phyloP scores from a whole-genome alignment of 1,140 invertebrate genomes.

The Bombus difficillimus region DNA sequence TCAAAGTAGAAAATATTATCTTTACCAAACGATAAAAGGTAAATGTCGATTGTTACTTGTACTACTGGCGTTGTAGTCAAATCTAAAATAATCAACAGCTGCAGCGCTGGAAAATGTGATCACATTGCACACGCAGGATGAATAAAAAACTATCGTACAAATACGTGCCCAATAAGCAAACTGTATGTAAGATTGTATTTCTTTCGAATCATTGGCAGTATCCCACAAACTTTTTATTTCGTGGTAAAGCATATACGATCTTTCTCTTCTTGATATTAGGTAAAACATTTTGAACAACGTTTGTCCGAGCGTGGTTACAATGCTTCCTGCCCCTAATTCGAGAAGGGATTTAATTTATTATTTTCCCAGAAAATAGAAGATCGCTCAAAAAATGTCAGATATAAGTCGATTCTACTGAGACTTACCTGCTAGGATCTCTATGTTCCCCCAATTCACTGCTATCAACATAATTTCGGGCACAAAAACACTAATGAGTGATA shows the following conservation, averaged over 20 bases:
- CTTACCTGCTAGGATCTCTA: conserved; percentile 33
- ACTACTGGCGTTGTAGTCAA: neutral
- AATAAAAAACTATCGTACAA: conserved; percentile 22
- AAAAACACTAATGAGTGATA: conserved; percentile 3
- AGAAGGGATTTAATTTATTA: neutral
- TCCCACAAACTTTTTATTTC: conserved; percentile 47
- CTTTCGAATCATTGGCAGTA: conserved; percentile 1
- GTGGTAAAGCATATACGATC: conserved; percentile 15
- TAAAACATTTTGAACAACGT: conserved; percentile 57
- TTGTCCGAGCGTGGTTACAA: conserved; percentile 45
- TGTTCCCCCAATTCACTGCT: conserved; percentile 28
- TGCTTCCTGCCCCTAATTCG: conserved; percentile 42
- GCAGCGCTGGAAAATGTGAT: conserved; percentile 15
- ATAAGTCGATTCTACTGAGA: neutral
- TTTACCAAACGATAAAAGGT: conserved; percentile 56
- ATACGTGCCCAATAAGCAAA: conserved; percentile 42
- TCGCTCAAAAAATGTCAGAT: neutral
- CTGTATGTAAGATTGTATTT: conserved; percentile 26
- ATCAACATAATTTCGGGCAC: conserved; percentile 24
- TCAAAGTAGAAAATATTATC: neutral
- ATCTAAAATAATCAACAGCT: neutral
- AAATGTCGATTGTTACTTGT: conserved; percentile 19
- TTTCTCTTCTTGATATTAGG: conserved; percentile 20
- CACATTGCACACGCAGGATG: conserved; percentile 10
- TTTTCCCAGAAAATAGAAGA: no score